phyloP scores from a whole-genome alignment of 2,113 vertebrate species.

The Synchiropus splendidus region DNA sequence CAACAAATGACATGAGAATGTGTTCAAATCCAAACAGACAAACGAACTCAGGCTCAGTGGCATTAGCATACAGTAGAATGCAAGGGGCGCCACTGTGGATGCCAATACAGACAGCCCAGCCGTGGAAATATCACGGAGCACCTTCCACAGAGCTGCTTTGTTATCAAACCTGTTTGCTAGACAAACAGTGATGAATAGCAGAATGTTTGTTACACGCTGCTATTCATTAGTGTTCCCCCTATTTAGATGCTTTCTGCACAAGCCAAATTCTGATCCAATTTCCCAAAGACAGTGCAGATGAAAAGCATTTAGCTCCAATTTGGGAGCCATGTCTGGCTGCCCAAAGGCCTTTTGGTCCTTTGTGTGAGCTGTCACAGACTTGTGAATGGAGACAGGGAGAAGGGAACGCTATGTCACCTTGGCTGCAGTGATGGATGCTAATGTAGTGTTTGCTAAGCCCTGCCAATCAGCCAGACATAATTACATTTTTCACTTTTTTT shows the following conservation, averaged over 20 bases:
- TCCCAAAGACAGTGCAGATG: constrained; percentile 21
- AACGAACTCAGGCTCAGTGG: no score
- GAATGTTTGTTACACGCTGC: constrained; percentile 7
- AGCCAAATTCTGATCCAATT: constrained; percentile 23
- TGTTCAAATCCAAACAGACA: no score
- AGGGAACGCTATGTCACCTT: constrained; percentile 44
- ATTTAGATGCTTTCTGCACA: constrained; percentile 7
- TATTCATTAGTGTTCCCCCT: constrained; percentile 2
- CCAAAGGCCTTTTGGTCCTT: constrained; percentile 29
- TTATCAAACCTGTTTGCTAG: constrained; percentile 25
- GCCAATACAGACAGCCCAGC: background rate
- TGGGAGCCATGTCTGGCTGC: constrained; percentile 29
- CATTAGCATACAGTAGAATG: no score
- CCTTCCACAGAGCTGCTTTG: constrained; percentile 13
- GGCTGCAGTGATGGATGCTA: constrained; percentile 13
- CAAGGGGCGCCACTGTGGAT: no score
- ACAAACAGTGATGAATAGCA: no score
- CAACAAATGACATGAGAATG: no score
- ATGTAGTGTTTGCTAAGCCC: constrained; percentile 39
- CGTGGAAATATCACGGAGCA: constrained; percentile 14
- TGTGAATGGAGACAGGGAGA: constrained; percentile 39
- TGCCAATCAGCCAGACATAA: constrained; percentile 12
- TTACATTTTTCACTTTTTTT: no score
- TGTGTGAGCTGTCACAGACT: constrained; percentile 26
- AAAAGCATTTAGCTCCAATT: constrained; percentile 50